Conservation (phyloP, 2,797 vertebrate species). For the Spinibarbus caldwelli region DNA sequence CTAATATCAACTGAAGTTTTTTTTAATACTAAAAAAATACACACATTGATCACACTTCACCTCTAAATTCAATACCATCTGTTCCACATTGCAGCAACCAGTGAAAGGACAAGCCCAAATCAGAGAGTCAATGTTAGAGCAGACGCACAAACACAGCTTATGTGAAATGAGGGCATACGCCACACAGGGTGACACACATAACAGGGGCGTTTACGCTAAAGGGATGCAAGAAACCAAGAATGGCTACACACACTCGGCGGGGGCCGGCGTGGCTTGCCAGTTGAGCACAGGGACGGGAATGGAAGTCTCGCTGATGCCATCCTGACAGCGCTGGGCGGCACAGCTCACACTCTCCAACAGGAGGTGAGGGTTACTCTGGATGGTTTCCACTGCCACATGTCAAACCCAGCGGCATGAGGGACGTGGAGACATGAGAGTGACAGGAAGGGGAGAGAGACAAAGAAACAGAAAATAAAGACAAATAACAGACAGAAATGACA, state of each 20-base stretch:
- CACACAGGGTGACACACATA: constrained; percentile 25
- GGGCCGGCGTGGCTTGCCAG: constrained; percentile 86
- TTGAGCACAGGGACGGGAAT: constrained; percentile 92
- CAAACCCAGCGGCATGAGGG: constrained; percentile 60
- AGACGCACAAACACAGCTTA: constrained; percentile 21
- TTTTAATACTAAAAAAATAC: not conserved
- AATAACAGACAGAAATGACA: constrained; percentile 69
- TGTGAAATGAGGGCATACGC: constrained; percentile 17
- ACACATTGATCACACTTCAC: constrained; percentile 1
- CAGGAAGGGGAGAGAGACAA: constrained; percentile 27
- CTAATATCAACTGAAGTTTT: no score
- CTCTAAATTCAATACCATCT: constrained; percentile 20
- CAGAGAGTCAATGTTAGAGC: constrained; percentile 11
- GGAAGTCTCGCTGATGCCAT: constrained; percentile 91
- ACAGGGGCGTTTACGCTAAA: constrained; percentile 12
- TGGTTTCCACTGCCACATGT: constrained; percentile 88
- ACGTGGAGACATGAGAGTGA: constrained; percentile 32
- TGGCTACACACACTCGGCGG: constrained; percentile 87
- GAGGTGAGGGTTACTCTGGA: constrained; percentile 94
- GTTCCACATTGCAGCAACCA: not conserved
- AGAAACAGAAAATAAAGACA: constrained; percentile 49
- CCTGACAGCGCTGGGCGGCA: constrained; percentile 80
- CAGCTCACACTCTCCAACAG: constrained; percentile 84
- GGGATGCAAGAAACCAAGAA: constrained; percentile 50
- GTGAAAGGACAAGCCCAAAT: not conserved